A percentile compares a stretch with the other conserved stretches of the same genome.
These are phyloP conservation scores for Acipenser oxyrinchus DNA, from an alignment of 2,797 vertebrate genomes.

Conservation along the genomic window DNA sequence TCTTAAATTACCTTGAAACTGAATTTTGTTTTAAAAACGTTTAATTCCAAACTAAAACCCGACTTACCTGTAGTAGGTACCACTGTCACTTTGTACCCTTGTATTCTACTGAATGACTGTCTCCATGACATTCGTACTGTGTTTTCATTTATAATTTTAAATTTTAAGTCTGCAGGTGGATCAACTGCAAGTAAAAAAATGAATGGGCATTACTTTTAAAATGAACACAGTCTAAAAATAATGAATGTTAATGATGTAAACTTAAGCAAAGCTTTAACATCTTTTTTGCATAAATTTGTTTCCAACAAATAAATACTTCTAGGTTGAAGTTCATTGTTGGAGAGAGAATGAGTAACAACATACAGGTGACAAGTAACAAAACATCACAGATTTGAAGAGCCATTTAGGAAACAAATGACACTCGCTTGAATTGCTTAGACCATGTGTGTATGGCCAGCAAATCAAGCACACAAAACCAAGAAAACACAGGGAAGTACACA, in stretches of 20 bases:
- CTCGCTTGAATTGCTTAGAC: slow-evolving; percentile 89
- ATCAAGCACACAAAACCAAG: slow-evolving; percentile 79
- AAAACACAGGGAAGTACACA: slow-evolving; percentile 75
- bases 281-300: slow-evolving; percentile 73
- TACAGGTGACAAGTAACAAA: slow-evolving; percentile 64
- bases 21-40: too few species aligned
- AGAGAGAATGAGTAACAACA: slow-evolving; percentile 58
- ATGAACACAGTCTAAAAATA: slow-evolving; percentile 19
- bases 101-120: slow-evolving; percentile 64
- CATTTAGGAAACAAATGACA: slow-evolving; percentile 86
- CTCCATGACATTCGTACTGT: slow-evolving; percentile 90
- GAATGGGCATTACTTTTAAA: slow-evolving; percentile 36
- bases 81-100: slow-evolving; percentile 84
- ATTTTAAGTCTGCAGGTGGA: slow-evolving; percentile 84
- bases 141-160: slow-evolving; percentile 91
- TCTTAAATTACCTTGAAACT: too few species aligned
- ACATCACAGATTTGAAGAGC: slow-evolving; percentile 71
- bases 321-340: slow-evolving; percentile 84
- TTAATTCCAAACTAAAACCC: background rate
- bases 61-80: slow-evolving; percentile 77
- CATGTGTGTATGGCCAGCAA: slow-evolving; percentile 72
- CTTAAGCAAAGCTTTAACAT: slow-evolving; percentile 59
- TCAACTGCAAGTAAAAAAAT: slow-evolving; percentile 71
- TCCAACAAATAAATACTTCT: slow-evolving; percentile 83
- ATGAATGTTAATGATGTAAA: slow-evolving; percentile 34